phyloP scores from a whole-genome alignment of 2,888 invertebrate genomes.

The Rhamphomyia laevipes region DNA sequence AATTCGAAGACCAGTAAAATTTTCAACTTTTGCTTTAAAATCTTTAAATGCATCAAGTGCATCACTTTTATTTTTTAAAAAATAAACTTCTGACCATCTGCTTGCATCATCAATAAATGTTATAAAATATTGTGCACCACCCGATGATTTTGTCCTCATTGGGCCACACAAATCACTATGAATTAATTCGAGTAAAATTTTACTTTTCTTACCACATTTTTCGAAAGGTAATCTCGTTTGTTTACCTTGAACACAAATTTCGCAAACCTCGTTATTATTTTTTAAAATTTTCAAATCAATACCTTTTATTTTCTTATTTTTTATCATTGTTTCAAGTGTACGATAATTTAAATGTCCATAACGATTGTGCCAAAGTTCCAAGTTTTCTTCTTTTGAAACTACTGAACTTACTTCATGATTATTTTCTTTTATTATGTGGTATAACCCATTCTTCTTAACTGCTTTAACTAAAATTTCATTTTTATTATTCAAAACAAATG shows the following conservation, averaged over 20 bases:
- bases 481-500: neutral
- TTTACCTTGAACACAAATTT: neutral
- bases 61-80: neutral
- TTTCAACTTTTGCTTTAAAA: slow-evolving; percentile 1
- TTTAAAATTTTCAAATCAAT: neutral
- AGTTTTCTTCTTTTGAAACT: neutral
- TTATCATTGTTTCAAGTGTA: too few relatives aligned
- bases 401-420: neutral
- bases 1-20: neutral
- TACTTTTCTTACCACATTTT: neutral
- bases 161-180: slow-evolving; percentile 1
- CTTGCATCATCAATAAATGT: slow-evolving; percentile 1
- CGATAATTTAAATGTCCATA: slow-evolving; percentile 5
- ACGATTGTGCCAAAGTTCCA: neutral
- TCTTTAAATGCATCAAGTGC: neutral
- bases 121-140: slow-evolving; percentile 1
- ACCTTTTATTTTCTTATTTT: neutral
- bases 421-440: neutral
- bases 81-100: slow-evolving; percentile 2
- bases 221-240: neutral
- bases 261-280: neutral
- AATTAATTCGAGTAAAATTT: neutral
- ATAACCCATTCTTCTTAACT: neutral
- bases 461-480: neutral
- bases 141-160: neutral